These are phyloP conservation scores for Datnioides undecimradiatus DNA, from an alignment of 2,113 vertebrate genomes.

Conservation along the genomic window DNA sequence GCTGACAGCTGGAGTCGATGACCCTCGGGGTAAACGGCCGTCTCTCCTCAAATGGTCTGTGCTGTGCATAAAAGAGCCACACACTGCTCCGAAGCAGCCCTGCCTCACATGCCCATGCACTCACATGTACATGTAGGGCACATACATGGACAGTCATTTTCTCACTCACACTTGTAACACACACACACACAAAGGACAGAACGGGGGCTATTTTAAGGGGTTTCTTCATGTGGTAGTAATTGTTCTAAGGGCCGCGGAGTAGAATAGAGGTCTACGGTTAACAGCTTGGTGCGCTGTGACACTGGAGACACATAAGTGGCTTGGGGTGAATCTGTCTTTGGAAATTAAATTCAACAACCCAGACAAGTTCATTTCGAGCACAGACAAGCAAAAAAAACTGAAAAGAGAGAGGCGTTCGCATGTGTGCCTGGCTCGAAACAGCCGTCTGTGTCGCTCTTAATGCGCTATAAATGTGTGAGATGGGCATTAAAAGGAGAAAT, in stretches of 20 bases:
- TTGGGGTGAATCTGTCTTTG: slow-evolving; percentile 47
- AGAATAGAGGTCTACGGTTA: slow-evolving; percentile 45
- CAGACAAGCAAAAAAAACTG: neutral
- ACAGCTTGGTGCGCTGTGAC: slow-evolving; percentile 53
- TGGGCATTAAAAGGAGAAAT: no score
- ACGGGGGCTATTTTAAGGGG: slow-evolving; percentile 50
- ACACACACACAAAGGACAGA: slow-evolving; percentile 5
- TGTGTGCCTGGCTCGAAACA: neutral
- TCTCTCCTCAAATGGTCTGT: slow-evolving; percentile 32
- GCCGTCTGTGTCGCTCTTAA: neutral
- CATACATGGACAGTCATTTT: slow-evolving; percentile 10
- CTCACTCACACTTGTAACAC: neutral
- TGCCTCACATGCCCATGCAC: slow-evolving; percentile 1
- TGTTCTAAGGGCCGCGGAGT: slow-evolving; percentile 41
- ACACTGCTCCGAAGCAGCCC: slow-evolving; percentile 3
- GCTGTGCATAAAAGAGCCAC: slow-evolving; percentile 8
- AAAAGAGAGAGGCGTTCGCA: neutral
- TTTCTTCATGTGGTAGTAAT: slow-evolving; percentile 60
- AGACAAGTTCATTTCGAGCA: slow-evolving; percentile 20
- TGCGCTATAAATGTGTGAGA: neutral
- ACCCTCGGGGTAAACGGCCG: slow-evolving; percentile 33
- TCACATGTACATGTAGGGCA: slow-evolving; percentile 12
- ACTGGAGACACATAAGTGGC: slow-evolving; percentile 30
- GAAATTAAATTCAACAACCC: slow-evolving; percentile 40
- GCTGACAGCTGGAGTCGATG: slow-evolving; percentile 57